Evolutionary conservation across 1,140 invertebrate species (phyloP).

Genomic region (Tetranychus cinnabarinus): DNA sequence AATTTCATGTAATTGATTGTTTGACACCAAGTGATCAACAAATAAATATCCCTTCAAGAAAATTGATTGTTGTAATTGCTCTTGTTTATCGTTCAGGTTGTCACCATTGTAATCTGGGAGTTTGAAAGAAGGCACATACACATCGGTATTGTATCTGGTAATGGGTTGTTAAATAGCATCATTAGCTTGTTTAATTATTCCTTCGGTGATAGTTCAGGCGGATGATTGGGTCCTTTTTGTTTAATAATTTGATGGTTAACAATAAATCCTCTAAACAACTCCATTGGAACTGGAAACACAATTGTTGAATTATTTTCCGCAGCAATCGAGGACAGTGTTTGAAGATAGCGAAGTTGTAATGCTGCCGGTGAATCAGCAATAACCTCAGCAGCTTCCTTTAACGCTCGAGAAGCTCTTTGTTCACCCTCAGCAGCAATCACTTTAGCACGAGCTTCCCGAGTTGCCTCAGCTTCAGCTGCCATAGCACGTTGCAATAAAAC

Average conservation of each 20-base stretch:
- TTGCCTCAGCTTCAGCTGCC: constrained; percentile 23
- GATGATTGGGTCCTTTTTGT: too few relatives aligned
- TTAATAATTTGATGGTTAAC: constrained; percentile 1
- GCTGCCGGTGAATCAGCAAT: constrained; percentile 35
- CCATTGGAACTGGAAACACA: constrained; percentile 45
- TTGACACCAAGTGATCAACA: too few relatives aligned
- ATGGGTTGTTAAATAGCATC: too few relatives aligned
- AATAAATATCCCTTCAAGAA: too few relatives aligned
- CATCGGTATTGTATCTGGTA: too few relatives aligned
- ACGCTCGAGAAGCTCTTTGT: constrained; percentile 58
- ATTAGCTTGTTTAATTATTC: too few relatives aligned
- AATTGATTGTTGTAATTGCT: too few relatives aligned
- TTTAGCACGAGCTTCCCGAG: constrained; percentile 21
- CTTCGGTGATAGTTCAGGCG: too few relatives aligned
- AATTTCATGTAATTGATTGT: too few relatives aligned
- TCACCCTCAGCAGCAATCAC: constrained; percentile 39
- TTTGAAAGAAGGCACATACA: too few relatives aligned
- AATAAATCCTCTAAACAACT: constrained; percentile 6
- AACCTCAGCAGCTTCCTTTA: constrained; percentile 71
- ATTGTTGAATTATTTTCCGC: constrained; percentile 96
- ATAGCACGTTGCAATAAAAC: constrained; percentile 16
- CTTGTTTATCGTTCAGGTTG: too few relatives aligned
- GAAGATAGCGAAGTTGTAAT: constrained; percentile 33
- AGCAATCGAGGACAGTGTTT: constrained; percentile 79
- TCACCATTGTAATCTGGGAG: too few relatives aligned